Base-by-base conservation (phyloP, 2,113 vertebrate genomes). In the Cephalopholis sonnerati region DNA sequence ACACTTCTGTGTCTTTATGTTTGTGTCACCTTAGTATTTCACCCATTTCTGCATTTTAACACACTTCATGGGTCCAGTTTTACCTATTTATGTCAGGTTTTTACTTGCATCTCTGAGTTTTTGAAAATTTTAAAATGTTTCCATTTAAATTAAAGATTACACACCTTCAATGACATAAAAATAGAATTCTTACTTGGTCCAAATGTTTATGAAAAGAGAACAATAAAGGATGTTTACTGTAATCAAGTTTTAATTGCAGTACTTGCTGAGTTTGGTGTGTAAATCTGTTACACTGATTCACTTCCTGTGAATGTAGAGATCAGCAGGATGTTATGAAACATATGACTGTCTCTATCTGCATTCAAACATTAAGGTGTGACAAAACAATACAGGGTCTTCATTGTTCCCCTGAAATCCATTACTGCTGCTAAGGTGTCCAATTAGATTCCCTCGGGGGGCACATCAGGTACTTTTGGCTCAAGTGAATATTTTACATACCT, bases 401-500 rank as follows among this genome's bases (percentile, higher is more conserved):
- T 58, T 1, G n/a, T 68, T 67, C 15, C 39, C 20, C 9, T 32
- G 11, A 11, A 65, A 65, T 65, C 24, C 4, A 1, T 66, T 77
- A 46, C 12, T n/a, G 4, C 13, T 67, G 64, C 24, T 24, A 32
- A 36, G 3, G 39, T 32, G 25, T 55, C 2, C 1, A 7, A 29
- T 57, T 46, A 18, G 39, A 57, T 48, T 65, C 25, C 16, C 16
- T 20, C 6, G 3, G 1, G 0, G 22, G 53, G 11, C 17, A 24
- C 5, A 16, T 5, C 13, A 57, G 46, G 24, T 39, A 1, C 18
- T 9, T 15, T 48, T 68, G 46, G 0, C 9, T 9, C 20, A 29
- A 25, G 20, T 61, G 4, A 54, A 74, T 61, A 24, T 59, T 44
- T 54, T 0, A 74, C 63, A 25, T 90, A 96, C 95, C 93, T 96